Conservation (phyloP, 1,140 invertebrate species). For the Drosophila baimaii region DNA sequence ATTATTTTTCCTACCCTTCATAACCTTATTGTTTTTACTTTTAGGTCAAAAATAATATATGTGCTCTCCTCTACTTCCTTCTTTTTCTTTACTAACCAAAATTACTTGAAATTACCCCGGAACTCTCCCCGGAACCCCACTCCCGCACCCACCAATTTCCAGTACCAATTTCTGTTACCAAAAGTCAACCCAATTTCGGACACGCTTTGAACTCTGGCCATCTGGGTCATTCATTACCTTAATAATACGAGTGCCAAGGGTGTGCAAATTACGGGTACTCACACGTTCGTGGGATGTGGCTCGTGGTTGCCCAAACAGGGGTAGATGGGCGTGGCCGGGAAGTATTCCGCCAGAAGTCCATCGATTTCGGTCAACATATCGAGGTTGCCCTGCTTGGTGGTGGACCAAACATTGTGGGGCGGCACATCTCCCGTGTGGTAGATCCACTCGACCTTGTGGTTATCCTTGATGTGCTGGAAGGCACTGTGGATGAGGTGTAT, state of each 20-base stretch:
- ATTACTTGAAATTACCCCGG: constrained; percentile 9
- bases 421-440: constrained; percentile 94
- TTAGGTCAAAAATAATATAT: background rate
- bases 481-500: constrained; percentile 87
- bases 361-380: constrained; percentile 87
- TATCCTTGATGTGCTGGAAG: constrained; percentile 85
- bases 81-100: background rate
- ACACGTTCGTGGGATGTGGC: constrained; percentile 91
- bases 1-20: background rate
- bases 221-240: constrained; percentile 29
- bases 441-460: constrained; percentile 89
- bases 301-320: constrained; percentile 95
- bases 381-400: constrained; percentile 88
- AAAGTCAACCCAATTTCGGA: background rate
- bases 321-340: constrained; percentile 88
- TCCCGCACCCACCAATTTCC: background rate
- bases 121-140: background rate
- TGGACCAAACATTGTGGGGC: constrained; percentile 93
- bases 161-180: constrained; percentile 1
- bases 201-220: constrained; percentile 11
- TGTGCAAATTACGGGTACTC: constrained; percentile 85
- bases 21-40: background rate
- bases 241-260: constrained; percentile 13
- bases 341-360: constrained; percentile 86
- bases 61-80: no score